Percentiles rank a stretch among this genome's conserved stretches.
phyloP scores from a whole-genome alignment of 2,888 invertebrate genomes.

The Drosophila meridiana region DNA sequence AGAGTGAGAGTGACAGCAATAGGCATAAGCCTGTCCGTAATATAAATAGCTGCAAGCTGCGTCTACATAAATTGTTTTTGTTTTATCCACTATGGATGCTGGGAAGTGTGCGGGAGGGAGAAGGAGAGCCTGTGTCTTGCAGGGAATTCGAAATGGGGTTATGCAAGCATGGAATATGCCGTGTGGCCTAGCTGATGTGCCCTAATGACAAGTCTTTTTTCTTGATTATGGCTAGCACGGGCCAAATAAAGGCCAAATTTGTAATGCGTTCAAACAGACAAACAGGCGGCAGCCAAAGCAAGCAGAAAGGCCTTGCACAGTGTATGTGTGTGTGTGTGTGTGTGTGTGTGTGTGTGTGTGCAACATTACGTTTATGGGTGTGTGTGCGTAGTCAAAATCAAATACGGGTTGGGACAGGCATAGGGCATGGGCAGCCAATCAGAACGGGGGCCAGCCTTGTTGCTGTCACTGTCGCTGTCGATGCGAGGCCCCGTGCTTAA shows the following conservation, averaged over 20 bases:
- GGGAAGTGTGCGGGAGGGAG: not conserved
- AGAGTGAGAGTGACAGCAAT: not conserved
- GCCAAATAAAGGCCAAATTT: conserved; percentile 57
- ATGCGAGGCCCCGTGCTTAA: conserved; percentile 54
- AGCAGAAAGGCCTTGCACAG: conserved; percentile 9
- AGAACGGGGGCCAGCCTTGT: conserved; percentile 46
- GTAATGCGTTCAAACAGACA: conserved; percentile 59
- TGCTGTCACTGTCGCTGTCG: conserved; percentile 56
- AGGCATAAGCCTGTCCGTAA: conserved; percentile 1
- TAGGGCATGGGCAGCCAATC: conserved; percentile 43
- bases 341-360: not conserved
- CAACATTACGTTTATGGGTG: not conserved
- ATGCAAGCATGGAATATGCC: not conserved
- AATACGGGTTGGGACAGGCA: conserved; percentile 35
- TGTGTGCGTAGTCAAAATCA: conserved; percentile 53
- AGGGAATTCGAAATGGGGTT: conserved; percentile 2
- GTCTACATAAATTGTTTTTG: conserved; percentile 5
- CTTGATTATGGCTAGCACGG: conserved; percentile 57
- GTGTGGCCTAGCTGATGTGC: conserved; percentile 38
- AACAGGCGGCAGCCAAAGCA: conserved; percentile 38
- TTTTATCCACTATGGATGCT: not conserved
- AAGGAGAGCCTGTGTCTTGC: not conserved
- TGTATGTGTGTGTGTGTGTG: not conserved
- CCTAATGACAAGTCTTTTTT: conserved; percentile 24
- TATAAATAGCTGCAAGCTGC: conserved; percentile 20